Evolutionary conservation across 2,113 vertebrate species (phyloP).

Genomic region (Ammospiza caudacuta): DNA sequence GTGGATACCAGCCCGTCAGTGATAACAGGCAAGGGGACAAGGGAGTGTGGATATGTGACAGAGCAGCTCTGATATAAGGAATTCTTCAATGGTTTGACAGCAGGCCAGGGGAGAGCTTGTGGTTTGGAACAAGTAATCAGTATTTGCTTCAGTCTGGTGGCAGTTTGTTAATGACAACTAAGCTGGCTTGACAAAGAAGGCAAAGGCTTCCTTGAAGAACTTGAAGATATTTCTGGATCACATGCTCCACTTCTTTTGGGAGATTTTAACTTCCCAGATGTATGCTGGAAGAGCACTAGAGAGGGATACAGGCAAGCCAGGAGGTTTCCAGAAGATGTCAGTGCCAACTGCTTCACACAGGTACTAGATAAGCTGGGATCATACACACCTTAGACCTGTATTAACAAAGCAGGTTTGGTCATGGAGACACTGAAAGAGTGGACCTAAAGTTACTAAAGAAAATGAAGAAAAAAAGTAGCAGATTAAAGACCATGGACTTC

Average conservation of each 20-base stretch:
- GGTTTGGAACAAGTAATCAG: background rate
- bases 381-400: background rate
- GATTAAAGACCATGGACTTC: background rate
- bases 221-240: background rate
- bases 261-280: background rate
- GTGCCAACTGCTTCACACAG: background rate
- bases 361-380: background rate
- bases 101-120: background rate
- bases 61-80: background rate
- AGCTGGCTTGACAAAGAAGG: background rate
- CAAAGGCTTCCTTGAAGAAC: background rate
- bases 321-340: background rate
- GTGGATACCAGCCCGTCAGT: background rate
- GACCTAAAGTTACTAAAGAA: background rate
- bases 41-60: background rate
- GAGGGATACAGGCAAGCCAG: background rate
- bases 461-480: background rate
- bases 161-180: background rate
- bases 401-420: background rate
- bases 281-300: background rate
- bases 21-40: background rate
- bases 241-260: background rate
- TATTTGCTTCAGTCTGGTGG: background rate
- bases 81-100: background rate
- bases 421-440: background rate